A percentile compares a stretch with the other conserved stretches of the same genome.
These are phyloP conservation scores for Xylota segnis DNA, from an alignment of 2,888 invertebrate genomes.

Conservation along the genomic window DNA sequence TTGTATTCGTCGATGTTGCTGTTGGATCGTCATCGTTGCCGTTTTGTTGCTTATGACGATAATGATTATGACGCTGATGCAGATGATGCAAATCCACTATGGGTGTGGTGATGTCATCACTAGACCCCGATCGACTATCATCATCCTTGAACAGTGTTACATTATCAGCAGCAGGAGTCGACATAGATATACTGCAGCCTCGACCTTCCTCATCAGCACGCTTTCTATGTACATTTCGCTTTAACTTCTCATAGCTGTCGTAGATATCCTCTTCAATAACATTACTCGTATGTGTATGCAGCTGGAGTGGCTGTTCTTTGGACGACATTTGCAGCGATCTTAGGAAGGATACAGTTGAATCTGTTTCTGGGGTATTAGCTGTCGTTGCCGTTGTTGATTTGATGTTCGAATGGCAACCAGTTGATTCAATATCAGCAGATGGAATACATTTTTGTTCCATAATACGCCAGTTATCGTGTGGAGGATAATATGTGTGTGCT, in stretches of 20 bases:
- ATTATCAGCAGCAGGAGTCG: constrained; percentile 63
- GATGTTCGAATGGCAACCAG: constrained; percentile 65
- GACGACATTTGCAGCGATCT: constrained; percentile 70
- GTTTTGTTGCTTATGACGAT: constrained; percentile 34
- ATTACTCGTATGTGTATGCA: constrained; percentile 52
- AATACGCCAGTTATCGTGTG: constrained; percentile 78
- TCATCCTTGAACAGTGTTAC: constrained; percentile 58
- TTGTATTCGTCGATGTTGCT: constrained; percentile 62
- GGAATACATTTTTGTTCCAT: constrained; percentile 83
- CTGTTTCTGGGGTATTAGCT: constrained; percentile 59
- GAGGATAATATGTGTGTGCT: constrained; percentile 42
- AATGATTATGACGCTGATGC: constrained; percentile 33
- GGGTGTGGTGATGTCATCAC: constrained; percentile 77
- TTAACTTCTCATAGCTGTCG: constrained; percentile 46
- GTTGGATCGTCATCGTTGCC: constrained; percentile 36
- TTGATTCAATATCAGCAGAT: constrained; percentile 79
- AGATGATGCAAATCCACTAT: constrained; percentile 47
- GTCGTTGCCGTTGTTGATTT: constrained; percentile 59
- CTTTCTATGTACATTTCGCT: constrained; percentile 26
- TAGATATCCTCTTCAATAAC: constrained; percentile 57
- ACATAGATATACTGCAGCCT: constrained; percentile 55
- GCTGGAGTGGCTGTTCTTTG: constrained; percentile 52
- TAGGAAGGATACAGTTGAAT: constrained; percentile 35
- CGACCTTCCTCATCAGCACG: constrained; percentile 36
- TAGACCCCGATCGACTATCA: constrained; percentile 69